These are phyloP conservation scores for Trissolcus brochymenae DNA, from an alignment of 2,888 invertebrate species.

Conservation along the genomic window DNA sequence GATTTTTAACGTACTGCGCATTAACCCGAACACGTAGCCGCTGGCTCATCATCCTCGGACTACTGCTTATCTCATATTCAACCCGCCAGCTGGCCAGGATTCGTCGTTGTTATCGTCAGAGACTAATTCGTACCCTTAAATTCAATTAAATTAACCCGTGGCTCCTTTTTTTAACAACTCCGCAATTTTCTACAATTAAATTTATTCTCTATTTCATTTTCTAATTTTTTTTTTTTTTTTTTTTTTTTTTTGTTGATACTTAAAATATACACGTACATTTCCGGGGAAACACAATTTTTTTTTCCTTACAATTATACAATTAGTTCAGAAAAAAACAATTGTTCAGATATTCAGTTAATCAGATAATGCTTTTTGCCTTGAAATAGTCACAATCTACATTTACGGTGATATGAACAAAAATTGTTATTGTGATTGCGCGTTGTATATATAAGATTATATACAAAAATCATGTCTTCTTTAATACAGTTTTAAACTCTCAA, in stretches of 20 bases:
- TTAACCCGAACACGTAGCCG: conserved; percentile 80
- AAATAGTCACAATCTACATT: no score
- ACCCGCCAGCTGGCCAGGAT: conserved; percentile 8
- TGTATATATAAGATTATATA: background rate
- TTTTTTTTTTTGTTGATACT: conserved; percentile 9
- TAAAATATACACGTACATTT: conserved; percentile 1
- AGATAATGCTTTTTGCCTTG: background rate
- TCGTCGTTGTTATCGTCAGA: conserved; percentile 36
- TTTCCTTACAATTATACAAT: background rate
- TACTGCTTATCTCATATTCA: background rate
- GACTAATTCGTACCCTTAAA: conserved; percentile 36
- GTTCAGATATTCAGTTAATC: no score
- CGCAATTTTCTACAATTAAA: no score
- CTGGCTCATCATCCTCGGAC: conserved; percentile 20
- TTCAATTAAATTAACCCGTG: conserved; percentile 1
- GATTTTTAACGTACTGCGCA: conserved; percentile 90
- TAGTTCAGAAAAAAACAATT: no score
- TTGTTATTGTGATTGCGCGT: conserved; percentile 30
- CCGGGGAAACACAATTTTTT: background rate
- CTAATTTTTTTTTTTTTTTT: no score
- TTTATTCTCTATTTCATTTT: no score
- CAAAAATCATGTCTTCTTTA: background rate
- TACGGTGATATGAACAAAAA: background rate
- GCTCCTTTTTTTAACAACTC: no score
- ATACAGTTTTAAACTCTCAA: no score